Base-by-base conservation (phyloP, 1,140 invertebrate species). In the Hylyphantes graminicola region DNA sequence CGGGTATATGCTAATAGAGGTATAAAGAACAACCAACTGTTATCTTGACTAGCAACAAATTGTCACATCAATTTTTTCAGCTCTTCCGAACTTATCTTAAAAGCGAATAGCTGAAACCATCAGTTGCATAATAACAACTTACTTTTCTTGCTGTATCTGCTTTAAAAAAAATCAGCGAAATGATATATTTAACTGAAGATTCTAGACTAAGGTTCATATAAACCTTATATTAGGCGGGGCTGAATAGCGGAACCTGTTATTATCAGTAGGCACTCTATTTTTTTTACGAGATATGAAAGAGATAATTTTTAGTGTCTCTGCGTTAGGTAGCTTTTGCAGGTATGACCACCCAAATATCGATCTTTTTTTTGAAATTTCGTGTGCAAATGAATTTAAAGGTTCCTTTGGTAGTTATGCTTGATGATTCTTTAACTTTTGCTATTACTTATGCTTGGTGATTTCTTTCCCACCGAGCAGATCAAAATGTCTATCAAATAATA, bases 171-270 rank as follows among this genome's bases (percentile, higher is more conserved):
- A 9, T n/a, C 10, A 57, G 35, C 12, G 19, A 57, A 55, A 19
- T 55, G 48, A 74, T 74, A 57, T 59, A 12, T 55, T 10, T 57
- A 21, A 55, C 54, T 74, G 7, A 17, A 48, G 54, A 74, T 74
- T 57, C 54, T 19, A 74, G 55, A 74, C 54, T 12, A 9, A 10
- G 51, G 57, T 74, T 74, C 21, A 19, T n/a, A n/a, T 5, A 54
- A 74, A 74, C 54, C 54, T 74, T 55, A 57, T 57, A 57, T 57
- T 74, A n/a, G 55, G 72, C 54, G 13, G 55, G 57, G 72, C 54
- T 53, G 51, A 74, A 55, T 35, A 9, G 54, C n/a, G 54, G 57
- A 74, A 74, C 72, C 72, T 59, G 72, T 74, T 74, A 74, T 74
- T 74, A 57, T 10, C 15, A 72, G 15, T n/a, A 19, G 48, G 19